Base-by-base conservation (phyloP, 2,113 vertebrate genomes). In the Bubalus kerabau region DNA sequence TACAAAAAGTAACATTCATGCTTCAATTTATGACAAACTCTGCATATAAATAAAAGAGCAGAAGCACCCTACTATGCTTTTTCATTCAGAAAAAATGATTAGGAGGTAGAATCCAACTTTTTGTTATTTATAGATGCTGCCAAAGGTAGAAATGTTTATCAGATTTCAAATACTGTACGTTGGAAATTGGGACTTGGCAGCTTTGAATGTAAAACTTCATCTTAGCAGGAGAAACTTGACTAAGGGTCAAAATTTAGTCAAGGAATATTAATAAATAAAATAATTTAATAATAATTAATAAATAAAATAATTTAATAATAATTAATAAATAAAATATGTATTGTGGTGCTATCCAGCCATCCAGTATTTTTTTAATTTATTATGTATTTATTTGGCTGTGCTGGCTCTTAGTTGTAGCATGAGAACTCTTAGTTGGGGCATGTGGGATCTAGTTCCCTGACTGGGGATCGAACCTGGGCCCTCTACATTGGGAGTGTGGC, bases 161-260 rank as follows among this genome's bases (percentile, higher is more conserved):
- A 67, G 32, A 87, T 60, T 89, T 91, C 94, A 97, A 88, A 80
- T 80, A 48, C 15, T 78, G 15, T 80, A 80, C 54, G 50, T 28
- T 0, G 0, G 90, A 95, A 96, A 80, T 26, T 3, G 76, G 90
- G 84, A 96, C 7, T 6, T 92, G 84, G 80, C 80, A 94, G 54
- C 85, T 43, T 93, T 97, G 90, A 11, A 48, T 36, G 43, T 71
- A 91, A 89, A 82, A 80, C 17, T 59, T 60, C 81, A 59, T 83
- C n/a, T 87, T 80, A 89, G 40, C 60, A 52, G 86, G 92, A 88
- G 59, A 92, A 96, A 92, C 57, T 16, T 57, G 8, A 62, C 30
- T 97, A 87, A 89, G 67, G 19, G 26, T 94, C 52, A 60, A 95
- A 97, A 90, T 81, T 80, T 89, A 97, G 40, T 57, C 71, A 48